Evolutionary conservation across 2,113 vertebrate genomes (phyloP).

Genomic region (Callipepla squamata): DNA sequence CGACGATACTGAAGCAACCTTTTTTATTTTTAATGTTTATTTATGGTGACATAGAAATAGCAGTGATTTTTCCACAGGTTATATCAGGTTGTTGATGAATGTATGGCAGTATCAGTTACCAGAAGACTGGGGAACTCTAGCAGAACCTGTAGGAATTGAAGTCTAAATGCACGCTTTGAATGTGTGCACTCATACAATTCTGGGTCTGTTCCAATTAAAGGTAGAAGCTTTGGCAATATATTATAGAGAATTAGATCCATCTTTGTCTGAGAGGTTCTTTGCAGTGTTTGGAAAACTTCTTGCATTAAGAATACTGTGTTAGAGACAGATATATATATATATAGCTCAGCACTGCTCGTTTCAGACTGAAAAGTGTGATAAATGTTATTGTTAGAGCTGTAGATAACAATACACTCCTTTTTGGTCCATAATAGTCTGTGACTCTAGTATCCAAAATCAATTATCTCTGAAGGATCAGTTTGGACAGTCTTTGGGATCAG

Average conservation of each 20-base stretch:
- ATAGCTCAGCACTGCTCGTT: neutral
- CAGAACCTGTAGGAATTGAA: neutral
- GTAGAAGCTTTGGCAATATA: neutral
- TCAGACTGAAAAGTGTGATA: neutral
- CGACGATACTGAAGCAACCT: neutral
- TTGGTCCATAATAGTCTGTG: neutral
- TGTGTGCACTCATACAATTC: accelerated
- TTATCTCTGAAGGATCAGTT: neutral
- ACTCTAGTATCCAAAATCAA: conserved; percentile 6
- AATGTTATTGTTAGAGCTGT: neutral
- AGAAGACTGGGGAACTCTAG: neutral
- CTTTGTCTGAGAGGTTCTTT: neutral
- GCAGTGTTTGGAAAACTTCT: neutral
- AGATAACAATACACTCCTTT: neutral
- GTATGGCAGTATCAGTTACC: neutral
- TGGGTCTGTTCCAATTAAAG: neutral
- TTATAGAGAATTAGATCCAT: neutral
- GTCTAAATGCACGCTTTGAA: neutral
- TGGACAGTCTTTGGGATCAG: neutral
- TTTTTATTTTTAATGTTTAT: neutral
- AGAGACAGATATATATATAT: neutral
- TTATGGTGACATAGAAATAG: neutral
- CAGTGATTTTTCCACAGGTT: neutral
- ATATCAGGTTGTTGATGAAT: neutral
- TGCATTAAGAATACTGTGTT: neutral